These are phyloP conservation scores for Clarias macrocephalus DNA, from an alignment of 2,113 vertebrate genomes.

Conservation along the genomic window DNA sequence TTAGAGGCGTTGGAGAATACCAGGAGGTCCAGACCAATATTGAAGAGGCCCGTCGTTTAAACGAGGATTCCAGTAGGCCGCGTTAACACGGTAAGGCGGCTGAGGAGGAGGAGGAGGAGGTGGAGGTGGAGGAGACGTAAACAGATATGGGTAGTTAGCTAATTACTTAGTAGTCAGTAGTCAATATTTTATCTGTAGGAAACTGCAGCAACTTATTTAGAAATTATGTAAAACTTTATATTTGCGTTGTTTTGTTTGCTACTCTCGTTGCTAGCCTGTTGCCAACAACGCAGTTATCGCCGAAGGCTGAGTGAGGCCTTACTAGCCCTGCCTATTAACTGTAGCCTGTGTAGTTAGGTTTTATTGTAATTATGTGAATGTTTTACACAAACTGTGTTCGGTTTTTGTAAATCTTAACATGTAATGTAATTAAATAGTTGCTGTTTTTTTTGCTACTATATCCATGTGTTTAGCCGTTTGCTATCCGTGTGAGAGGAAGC, in stretches of 20 bases:
- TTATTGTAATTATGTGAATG: not conserved
- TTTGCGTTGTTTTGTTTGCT: not conserved
- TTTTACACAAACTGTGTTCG: too few species aligned
- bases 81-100: conserved; percentile 41
- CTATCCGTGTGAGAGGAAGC: not conserved
- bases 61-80: conserved; percentile 37
- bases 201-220: too few species aligned
- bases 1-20: not conserved
- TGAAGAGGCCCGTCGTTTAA: not conserved
- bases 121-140: not conserved
- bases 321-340: not conserved
- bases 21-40: not conserved
- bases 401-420: not conserved
- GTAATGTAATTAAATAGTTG: not conserved
- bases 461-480: not conserved
- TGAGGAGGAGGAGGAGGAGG: too few species aligned
- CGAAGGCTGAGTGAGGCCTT: not conserved
- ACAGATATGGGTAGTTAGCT: not conserved
- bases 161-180: too few species aligned
- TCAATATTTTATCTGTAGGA: not conserved
- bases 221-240: not conserved
- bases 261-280: not conserved
- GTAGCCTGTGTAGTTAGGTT: not conserved
- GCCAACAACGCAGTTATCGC: not conserved
- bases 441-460: too few species aligned